These are phyloP conservation scores for Orchesella flavescens DNA, from an alignment of 2,888 invertebrate genomes.

Conservation along the genomic window DNA sequence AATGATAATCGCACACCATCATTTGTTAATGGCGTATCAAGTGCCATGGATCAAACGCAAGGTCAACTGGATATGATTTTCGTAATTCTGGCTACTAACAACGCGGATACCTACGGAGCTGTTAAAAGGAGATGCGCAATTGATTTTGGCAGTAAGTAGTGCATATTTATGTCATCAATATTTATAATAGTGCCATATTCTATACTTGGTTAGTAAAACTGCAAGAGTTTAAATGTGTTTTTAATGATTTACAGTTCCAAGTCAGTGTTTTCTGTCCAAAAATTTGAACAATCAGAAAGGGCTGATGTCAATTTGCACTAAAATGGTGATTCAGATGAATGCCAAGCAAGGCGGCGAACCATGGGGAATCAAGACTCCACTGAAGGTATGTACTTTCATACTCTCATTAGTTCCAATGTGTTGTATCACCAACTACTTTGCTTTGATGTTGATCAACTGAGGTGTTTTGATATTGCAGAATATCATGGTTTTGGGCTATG, in stretches of 20 bases:
- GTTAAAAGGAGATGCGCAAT: constrained; percentile 75
- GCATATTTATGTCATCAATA: background rate
- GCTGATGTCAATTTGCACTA: constrained; percentile 77
- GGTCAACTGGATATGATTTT: constrained; percentile 74
- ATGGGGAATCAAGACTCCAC: no score
- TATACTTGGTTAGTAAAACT: no score
- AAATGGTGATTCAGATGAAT: constrained; percentile 93
- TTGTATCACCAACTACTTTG: no score
- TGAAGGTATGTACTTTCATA: no score
- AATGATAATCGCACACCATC: no score
- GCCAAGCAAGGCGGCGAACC: constrained; percentile 79
- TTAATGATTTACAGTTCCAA: no score
- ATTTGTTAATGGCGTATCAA: constrained; percentile 39
- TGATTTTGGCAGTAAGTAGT: background rate
- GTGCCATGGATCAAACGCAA: constrained; percentile 14
- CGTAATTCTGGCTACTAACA: constrained; percentile 75
- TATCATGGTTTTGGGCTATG: no score
- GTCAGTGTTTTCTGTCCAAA: constrained; percentile 72
- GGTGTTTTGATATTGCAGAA: constrained; percentile 73
- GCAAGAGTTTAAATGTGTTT: no score
- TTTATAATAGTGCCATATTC: background rate
- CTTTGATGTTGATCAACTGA: no score
- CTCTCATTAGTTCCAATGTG: no score
- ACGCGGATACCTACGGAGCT: no score
- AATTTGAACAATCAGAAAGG: constrained; percentile 16